Base-by-base conservation (phyloP, 2,888 invertebrate genomes). In the Acronicta leporina region DNA sequence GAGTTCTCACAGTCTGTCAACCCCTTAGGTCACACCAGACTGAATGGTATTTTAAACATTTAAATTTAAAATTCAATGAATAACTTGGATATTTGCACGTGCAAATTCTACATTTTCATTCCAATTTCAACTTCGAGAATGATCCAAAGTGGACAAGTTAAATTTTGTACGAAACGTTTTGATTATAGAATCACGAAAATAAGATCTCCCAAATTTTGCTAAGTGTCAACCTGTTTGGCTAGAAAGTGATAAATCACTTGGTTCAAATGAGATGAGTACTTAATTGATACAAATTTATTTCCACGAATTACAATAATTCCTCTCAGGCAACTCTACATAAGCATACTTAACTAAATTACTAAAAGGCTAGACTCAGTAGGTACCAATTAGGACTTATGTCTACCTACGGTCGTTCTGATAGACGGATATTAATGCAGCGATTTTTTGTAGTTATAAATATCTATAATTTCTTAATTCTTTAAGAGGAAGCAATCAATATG, bases 1-100 rank as follows among this genome's bases (percentile, higher is more conserved):
- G 75, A 76, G 78, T 88, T 91, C 91, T 80, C 90, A 91, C 90
- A 85, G 66, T 63, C 61, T 77, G 79, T 88, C 87, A 83, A 75
- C 68, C 76, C 83, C 82, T 66, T 54, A 66, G 77, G 83, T 73
- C 77, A 81, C 75, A 73, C n/a, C n/a, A n/a, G n/a, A n/a, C 62
- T 57, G 14, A 83, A 80, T 80, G 33, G n/a, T 45, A 68, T 66
- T 65, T 63, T 55, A 60, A 62, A 45, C 66, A 68, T 77, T 77
- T 56, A 47, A 68, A 74, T 70, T 68, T 61, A 38, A 72, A 76
- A 77, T 75, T 68, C 20, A 15, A 49, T 53, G 49, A 65, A 69
- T 69, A 53, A 64, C 62, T 60, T 50, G n/a, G 35, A 69, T 63
- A 49, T 67, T 49, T 76, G 49, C 68, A 71, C 68, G 68, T 63